Conservation (phyloP, 2,797 vertebrate species). For the Furcifer pardalis region DNA sequence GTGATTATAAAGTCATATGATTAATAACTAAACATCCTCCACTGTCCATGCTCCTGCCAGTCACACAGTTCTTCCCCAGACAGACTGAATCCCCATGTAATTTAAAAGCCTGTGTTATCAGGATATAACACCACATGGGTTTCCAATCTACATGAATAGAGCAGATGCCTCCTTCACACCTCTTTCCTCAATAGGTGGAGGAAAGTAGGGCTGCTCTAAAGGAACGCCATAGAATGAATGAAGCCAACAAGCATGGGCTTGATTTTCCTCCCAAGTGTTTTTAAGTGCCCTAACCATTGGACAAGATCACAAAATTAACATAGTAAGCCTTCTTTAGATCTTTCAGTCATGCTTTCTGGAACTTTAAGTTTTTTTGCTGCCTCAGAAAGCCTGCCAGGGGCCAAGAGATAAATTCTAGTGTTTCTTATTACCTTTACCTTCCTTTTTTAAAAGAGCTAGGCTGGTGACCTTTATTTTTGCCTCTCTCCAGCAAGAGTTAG, state of each 20-base stretch:
- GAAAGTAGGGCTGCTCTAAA: no score
- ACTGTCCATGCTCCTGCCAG: background rate
- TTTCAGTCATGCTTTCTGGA: background rate
- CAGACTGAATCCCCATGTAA: no score
- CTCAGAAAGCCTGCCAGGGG: background rate
- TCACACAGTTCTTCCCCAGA: no score
- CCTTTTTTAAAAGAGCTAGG: constrained; percentile 59
- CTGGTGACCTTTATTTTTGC: constrained; percentile 56
- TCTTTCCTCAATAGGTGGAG: background rate
- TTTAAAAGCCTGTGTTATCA: no score
- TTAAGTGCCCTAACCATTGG: background rate
- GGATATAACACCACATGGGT: no score
- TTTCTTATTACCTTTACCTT: constrained; percentile 60
- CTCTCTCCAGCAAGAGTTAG: constrained; percentile 52
- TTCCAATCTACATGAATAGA: background rate
- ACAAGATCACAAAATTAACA: background rate
- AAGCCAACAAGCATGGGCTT: background rate
- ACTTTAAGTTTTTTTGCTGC: background rate
- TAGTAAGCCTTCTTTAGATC: background rate
- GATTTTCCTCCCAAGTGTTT: background rate
- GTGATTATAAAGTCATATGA: no score
- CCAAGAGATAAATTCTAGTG: constrained; percentile 61
- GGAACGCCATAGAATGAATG: background rate
- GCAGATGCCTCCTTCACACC: background rate
- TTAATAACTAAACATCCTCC: background rate